Evolutionary conservation across 2,113 vertebrate genomes (phyloP), one percentile per base, ranked within the genome.

Genomic region (Erinaceus europaeus): DNA sequence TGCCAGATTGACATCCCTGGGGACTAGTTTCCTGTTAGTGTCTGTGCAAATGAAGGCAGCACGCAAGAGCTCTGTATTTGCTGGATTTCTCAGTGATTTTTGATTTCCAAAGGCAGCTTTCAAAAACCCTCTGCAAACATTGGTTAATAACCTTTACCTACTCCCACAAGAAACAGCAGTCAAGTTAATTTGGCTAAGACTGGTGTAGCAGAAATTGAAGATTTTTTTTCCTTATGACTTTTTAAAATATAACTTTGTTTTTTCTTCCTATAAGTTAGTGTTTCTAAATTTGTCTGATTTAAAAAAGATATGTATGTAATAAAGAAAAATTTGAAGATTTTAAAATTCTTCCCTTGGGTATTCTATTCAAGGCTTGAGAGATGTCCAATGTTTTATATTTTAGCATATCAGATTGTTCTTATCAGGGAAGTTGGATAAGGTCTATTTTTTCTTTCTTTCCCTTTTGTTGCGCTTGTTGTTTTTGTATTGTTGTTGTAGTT

Each of bases 1-100:
- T 55, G 44, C 86, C 94, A 79, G 74, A 71, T 84, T 92, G 90
- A 86, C 32, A 34, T 76, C 86, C 46, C 62, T 77, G 21, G 61
- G 78, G 44, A 91, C 0, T 59, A 89, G 81, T 83, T 74, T 3
- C 0, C 91, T 96, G 0, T 74, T 32, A 46, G 40, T 69, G 38
- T 44, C 62, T 73, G 34, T 72, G 64, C n/a, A 90, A 79, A 77
- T 11, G 61, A 86, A 69, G 40, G 25, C 64, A 6, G 50, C 76
- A 62, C 36, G 52, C 8, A 27, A 29, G 52, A 77, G 6, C 29
- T 64, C 40, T 50, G 27, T 32, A 13, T 61, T 74, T 18, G 23
- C 42, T 84, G 53, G 5, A 10, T 61, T 38, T 71, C 12, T 55
- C 44, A 32, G 36, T 55, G 27, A 76, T 52, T 67, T 84, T 57